A percentile compares a stretch with the other conserved stretches of the same genome.
phyloP scores from a whole-genome alignment of 2,797 vertebrate species.

The Parambassis ranga region DNA sequence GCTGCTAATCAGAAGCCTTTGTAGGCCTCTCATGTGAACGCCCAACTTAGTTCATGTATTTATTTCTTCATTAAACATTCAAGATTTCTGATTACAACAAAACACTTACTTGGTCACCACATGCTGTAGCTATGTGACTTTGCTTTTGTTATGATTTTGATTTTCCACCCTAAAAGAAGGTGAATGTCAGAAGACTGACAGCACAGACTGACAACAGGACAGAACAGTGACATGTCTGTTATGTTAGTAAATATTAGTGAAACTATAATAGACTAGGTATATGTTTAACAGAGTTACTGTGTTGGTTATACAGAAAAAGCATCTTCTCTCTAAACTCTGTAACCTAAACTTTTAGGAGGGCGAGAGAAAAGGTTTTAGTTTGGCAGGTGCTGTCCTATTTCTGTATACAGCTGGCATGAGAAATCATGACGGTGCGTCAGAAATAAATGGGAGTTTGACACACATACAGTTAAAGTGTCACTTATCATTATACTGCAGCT shows the following conservation, averaged over 20 bases:
- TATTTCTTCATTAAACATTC: neutral
- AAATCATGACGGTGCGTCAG: constrained; percentile 3
- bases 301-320: neutral
- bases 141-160: too few relatives aligned
- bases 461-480: too few relatives aligned
- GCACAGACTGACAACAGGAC: neutral
- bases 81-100: neutral
- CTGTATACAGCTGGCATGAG: constrained; percentile 49
- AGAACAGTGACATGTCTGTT: too few relatives aligned
- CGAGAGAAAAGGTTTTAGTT: neutral
- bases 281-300: too few relatives aligned
- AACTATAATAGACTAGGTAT: too few relatives aligned
- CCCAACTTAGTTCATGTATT: too few relatives aligned
- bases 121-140: too few relatives aligned
- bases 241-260: too few relatives aligned
- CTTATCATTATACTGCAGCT: too few relatives aligned
- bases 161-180: neutral
- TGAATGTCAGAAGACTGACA: neutral
- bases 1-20: neutral
- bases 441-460: neutral
- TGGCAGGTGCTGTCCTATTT: constrained; percentile 45
- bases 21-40: neutral
- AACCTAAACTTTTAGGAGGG: neutral
- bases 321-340: neutral
- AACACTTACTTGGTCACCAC: accelerated